Conservation (phyloP, 2,113 vertebrate species). For the Holacanthus passer region DNA sequence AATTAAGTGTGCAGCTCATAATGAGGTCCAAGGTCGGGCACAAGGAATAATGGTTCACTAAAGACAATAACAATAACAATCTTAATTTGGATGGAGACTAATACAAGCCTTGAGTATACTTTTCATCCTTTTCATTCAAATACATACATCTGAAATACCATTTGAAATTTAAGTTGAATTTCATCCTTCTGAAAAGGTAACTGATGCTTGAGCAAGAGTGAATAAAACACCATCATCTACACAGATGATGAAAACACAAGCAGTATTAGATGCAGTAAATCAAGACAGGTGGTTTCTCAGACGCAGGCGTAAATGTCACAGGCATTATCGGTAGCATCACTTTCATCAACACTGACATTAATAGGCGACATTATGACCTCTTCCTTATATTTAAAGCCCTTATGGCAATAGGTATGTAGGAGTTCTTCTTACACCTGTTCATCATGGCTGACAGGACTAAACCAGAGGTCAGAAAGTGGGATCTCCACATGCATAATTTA, state of each 20-base stretch:
- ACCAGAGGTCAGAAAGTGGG: background rate
- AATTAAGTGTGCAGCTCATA: background rate
- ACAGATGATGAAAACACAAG: background rate
- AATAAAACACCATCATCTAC: no score
- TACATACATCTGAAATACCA: background rate
- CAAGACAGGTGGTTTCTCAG: background rate
- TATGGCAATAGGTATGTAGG: no score
- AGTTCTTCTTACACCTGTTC: background rate
- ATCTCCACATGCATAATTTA: background rate
- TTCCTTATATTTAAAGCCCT: background rate
- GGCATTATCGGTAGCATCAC: no score
- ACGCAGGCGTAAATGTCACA: no score
- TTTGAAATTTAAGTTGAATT: background rate
- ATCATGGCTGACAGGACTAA: constrained; percentile 1
- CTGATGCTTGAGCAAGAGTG: background rate
- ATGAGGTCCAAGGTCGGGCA: background rate
- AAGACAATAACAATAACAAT: background rate
- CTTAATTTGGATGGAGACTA: background rate
- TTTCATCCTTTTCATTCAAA: background rate
- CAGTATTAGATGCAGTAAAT: background rate
- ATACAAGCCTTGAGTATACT: background rate
- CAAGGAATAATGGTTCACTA: background rate
- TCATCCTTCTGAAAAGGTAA: background rate
- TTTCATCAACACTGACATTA: no score
- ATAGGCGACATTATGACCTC: background rate